Percentiles rank a stretch among this genome's conserved stretches.
Conservation (phyloP, 2,113 vertebrate genomes). For the Pagrus major region DNA sequence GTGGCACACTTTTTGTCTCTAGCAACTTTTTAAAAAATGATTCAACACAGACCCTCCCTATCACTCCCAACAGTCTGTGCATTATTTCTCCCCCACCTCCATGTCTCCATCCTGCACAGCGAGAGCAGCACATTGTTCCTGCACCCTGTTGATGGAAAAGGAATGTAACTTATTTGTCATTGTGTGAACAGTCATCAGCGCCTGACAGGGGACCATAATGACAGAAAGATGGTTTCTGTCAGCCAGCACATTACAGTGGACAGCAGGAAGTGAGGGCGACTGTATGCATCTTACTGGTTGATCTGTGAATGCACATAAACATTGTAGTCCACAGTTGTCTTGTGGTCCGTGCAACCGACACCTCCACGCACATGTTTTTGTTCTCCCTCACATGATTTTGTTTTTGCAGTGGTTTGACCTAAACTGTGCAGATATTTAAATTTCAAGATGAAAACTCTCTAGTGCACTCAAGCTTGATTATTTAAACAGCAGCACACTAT, state of each 20-base stretch:
- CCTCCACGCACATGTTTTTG: not conserved
- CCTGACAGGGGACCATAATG: slow-evolving; percentile 48
- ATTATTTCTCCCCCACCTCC: slow-evolving; percentile 34
- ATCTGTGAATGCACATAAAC: slow-evolving; percentile 9
- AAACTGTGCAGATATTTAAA: slow-evolving; percentile 39
- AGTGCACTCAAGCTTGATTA: slow-evolving; percentile 40
- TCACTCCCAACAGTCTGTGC: slow-evolving; percentile 20
- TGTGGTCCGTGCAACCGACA: slow-evolving; percentile 12
- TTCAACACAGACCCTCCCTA: slow-evolving; percentile 5
- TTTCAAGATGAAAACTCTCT: slow-evolving; percentile 44
- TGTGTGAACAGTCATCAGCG: slow-evolving; percentile 58
- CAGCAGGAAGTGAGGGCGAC: slow-evolving; percentile 17
- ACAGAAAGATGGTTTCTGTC: slow-evolving; percentile 47
- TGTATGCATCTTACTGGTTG: slow-evolving; percentile 22
- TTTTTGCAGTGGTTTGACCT: slow-evolving; percentile 21
- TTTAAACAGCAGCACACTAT: slow-evolving; percentile 49
- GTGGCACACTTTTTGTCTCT: slow-evolving; percentile 69
- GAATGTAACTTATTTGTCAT: slow-evolving; percentile 59
- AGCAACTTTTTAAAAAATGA: slow-evolving; percentile 30
- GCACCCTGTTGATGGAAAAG: slow-evolving; percentile 35
- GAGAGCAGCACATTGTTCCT: slow-evolving; percentile 36
- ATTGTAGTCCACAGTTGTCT: slow-evolving; percentile 1
- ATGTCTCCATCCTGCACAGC: slow-evolving; percentile 39
- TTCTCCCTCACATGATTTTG: slow-evolving; percentile 4
- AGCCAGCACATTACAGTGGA: slow-evolving; percentile 31